A percentile compares a stretch with the other conserved stretches of the same genome.
Conservation (phyloP, 1,140 invertebrate species). For the Drosophila elegans region DNA sequence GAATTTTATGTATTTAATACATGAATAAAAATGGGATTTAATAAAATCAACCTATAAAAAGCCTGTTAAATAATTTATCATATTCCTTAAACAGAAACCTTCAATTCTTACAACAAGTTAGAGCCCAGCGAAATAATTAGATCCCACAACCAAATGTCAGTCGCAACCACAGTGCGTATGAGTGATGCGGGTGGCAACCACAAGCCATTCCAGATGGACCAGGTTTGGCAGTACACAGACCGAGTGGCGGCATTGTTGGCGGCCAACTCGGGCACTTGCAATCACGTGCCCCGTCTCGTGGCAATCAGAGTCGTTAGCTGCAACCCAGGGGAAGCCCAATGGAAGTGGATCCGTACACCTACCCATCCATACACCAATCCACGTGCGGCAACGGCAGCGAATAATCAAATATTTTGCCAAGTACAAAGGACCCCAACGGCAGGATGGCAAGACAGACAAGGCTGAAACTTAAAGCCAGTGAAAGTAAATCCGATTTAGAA, state of each 20-base stretch:
- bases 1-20: too few species aligned
- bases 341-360: slow-evolving; percentile 3
- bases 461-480: slow-evolving; percentile 48
- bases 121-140: too few species aligned
- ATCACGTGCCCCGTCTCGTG: slow-evolving; percentile 67
- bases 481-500: slow-evolving; percentile 56
- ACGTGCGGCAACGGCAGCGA: slow-evolving; percentile 31
- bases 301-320: slow-evolving; percentile 77
- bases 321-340: slow-evolving; percentile 13
- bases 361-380: neutral
- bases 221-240: slow-evolving; percentile 18
- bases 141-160: neutral
- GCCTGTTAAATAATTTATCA: too few species aligned
- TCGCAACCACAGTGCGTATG: slow-evolving; percentile 61
- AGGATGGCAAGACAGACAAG: slow-evolving; percentile 12
- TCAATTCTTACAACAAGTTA: too few species aligned
- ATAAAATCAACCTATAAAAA: too few species aligned
- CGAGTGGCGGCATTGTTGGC: slow-evolving; percentile 57
- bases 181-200: slow-evolving; percentile 54
- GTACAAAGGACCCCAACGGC: slow-evolving; percentile 33
- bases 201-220: slow-evolving; percentile 23
- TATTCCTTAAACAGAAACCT: too few species aligned
- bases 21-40: too few species aligned
- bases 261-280: slow-evolving; percentile 50
- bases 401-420: slow-evolving; percentile 73